These are phyloP conservation scores for Dorcus hopei DNA, from an alignment of 2,888 invertebrate genomes.

Conservation along the genomic window DNA sequence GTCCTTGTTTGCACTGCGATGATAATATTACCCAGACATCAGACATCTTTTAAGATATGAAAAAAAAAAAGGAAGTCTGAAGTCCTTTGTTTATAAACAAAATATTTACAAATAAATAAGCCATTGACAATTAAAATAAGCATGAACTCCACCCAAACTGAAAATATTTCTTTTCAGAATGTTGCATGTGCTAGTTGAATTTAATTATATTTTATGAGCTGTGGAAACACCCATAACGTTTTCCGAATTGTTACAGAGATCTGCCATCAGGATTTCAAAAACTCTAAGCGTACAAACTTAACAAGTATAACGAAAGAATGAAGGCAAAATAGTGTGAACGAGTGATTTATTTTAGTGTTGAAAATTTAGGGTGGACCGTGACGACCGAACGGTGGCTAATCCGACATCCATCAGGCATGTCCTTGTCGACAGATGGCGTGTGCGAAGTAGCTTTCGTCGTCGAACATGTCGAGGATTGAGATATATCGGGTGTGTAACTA, in stretches of 20 bases:
- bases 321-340: no score
- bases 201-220: no score
- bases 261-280: no score
- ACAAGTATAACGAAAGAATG: no score
- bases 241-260: no score
- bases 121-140: no score
- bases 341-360: slow-evolving; percentile 16
- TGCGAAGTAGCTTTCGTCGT: not conserved
- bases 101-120: no score
- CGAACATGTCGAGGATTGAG: slow-evolving; percentile 3
- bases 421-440: not conserved
- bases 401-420: slow-evolving; percentile 12
- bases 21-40: slow-evolving; percentile 25
- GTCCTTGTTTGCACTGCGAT: not conserved
- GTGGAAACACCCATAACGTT: no score
- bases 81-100: not conserved
- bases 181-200: no score
- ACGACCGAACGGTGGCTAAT: slow-evolving; percentile 18
- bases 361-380: slow-evolving; percentile 11
- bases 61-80: not conserved
- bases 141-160: no score
- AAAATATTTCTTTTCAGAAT: no score
- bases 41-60: slow-evolving; percentile 13
- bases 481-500: not conserved
- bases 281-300: not conserved